Percentiles rank a stretch among this genome's conserved stretches.
Conservation (phyloP, 2,888 invertebrate species). For the Trissolcus brochymenae region DNA sequence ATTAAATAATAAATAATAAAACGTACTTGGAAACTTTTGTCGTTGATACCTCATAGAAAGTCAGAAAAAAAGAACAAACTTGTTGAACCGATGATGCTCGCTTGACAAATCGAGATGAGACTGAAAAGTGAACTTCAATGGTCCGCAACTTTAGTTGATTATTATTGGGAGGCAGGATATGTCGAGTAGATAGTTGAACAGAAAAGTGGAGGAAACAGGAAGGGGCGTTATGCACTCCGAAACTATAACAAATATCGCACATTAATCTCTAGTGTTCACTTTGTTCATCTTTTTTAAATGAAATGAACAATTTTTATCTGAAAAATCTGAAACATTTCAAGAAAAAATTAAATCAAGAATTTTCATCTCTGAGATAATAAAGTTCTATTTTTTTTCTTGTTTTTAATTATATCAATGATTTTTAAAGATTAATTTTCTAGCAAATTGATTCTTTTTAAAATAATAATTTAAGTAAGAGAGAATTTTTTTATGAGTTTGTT, state of each 20-base stretch:
- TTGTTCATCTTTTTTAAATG: neutral
- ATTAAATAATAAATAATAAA: too few species aligned
- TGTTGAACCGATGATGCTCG: neutral
- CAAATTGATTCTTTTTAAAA: too few species aligned
- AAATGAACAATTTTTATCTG: too few species aligned
- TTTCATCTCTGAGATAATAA: too few species aligned
- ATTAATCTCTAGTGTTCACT: neutral
- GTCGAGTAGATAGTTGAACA: conserved; percentile 8
- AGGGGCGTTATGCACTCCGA: conserved; percentile 19
- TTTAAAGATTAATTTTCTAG: too few species aligned
- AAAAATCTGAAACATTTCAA: too few species aligned
- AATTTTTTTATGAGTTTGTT: too few species aligned
- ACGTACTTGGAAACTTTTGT: neutral
- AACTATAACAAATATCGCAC: neutral
- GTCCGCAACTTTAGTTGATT: neutral
- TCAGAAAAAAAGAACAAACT: neutral
- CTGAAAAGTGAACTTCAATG: conserved; percentile 1
- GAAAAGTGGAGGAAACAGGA: conserved; percentile 31
- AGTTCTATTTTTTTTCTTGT: too few species aligned
- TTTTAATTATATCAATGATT: too few species aligned
- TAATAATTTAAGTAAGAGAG: too few species aligned
- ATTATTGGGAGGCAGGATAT: conserved; percentile 21
- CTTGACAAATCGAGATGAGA: neutral
- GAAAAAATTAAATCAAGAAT: too few species aligned
- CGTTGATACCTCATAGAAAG: neutral